A percentile compares a stretch with the other conserved stretches of the same genome.
Evolutionary conservation across 2,888 invertebrate genomes (phyloP).

Genomic region (Hydraecia micacea): DNA sequence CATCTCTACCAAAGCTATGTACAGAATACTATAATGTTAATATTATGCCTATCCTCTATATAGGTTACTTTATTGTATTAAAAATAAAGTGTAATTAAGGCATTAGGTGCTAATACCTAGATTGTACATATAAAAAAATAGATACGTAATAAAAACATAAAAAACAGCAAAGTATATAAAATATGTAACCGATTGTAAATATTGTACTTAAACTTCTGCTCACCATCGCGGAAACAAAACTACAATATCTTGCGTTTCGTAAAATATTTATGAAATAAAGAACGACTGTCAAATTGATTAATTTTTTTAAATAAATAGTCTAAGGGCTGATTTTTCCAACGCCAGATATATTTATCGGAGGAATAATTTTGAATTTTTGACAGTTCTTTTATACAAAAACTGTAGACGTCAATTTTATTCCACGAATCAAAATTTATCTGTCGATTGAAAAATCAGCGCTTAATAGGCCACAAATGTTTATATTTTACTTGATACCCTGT

Average conservation of each 20-base stretch:
- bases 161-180: slow-evolving; percentile 52
- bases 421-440: too few relatives aligned
- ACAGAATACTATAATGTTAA: slow-evolving; percentile 39
- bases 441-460: too few relatives aligned
- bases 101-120: slow-evolving; percentile 53
- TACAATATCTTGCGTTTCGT: slow-evolving; percentile 43
- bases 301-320: slow-evolving; percentile 56
- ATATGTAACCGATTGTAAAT: slow-evolving; percentile 51
- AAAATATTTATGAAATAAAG: slow-evolving; percentile 43
- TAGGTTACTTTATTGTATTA: slow-evolving; percentile 42
- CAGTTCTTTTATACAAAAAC: too few relatives aligned
- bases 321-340: background rate
- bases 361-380: too few relatives aligned
- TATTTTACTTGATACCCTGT: slow-evolving; percentile 13
- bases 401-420: too few relatives aligned
- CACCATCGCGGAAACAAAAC: slow-evolving; percentile 36
- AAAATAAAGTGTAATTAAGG: slow-evolving; percentile 45
- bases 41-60: slow-evolving; percentile 10
- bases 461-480: slow-evolving; percentile 14
- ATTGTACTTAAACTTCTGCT: slow-evolving; percentile 56
- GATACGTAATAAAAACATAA: slow-evolving; percentile 43
- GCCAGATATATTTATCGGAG: too few relatives aligned
- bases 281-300: slow-evolving; percentile 60
- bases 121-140: slow-evolving; percentile 65
- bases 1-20: slow-evolving; percentile 38